A percentile compares a stretch with the other conserved stretches of the same genome.
Conservation (phyloP, 2,888 invertebrate genomes). For the Neocrepidodera transversa region DNA sequence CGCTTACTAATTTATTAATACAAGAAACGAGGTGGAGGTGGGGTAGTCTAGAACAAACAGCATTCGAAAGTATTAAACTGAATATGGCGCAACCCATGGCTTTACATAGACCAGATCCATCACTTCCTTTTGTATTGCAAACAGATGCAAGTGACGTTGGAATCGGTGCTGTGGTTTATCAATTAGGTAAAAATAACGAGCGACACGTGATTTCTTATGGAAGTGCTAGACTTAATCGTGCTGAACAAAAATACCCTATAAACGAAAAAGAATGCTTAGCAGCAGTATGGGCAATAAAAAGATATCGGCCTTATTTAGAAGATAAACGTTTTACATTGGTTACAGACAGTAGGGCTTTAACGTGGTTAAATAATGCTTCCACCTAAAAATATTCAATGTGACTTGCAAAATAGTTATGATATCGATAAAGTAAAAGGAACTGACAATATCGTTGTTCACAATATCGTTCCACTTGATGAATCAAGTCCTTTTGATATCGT, state of each 20-base stretch:
- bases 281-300: slow-evolving; percentile 17
- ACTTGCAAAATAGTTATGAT: not conserved
- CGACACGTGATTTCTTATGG: slow-evolving; percentile 37
- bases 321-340: slow-evolving; percentile 38
- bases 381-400: slow-evolving; percentile 29
- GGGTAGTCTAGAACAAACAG: slow-evolving; percentile 22
- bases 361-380: slow-evolving; percentile 33
- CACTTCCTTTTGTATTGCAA: slow-evolving; percentile 8
- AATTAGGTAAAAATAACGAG: slow-evolving; percentile 10
- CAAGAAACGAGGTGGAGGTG: slow-evolving; percentile 29
- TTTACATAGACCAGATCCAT: slow-evolving; percentile 37
- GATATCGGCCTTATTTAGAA: slow-evolving; percentile 41
- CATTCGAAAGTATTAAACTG: slow-evolving; percentile 32
- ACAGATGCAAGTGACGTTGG: slow-evolving; percentile 13
- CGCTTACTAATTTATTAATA: slow-evolving; percentile 37
- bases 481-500: not conserved
- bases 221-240: slow-evolving; percentile 31
- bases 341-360: slow-evolving; percentile 41
- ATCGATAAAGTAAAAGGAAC: too few relatives aligned
- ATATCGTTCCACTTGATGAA: not conserved
- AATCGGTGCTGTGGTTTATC: slow-evolving; percentile 43
- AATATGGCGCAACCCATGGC: slow-evolving; percentile 28
- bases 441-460: not conserved
- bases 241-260: slow-evolving; percentile 38
- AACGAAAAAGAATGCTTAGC: slow-evolving; percentile 46